Conservation (phyloP, 2,113 vertebrate genomes). For the Oxygymnocypris stewartii region DNA sequence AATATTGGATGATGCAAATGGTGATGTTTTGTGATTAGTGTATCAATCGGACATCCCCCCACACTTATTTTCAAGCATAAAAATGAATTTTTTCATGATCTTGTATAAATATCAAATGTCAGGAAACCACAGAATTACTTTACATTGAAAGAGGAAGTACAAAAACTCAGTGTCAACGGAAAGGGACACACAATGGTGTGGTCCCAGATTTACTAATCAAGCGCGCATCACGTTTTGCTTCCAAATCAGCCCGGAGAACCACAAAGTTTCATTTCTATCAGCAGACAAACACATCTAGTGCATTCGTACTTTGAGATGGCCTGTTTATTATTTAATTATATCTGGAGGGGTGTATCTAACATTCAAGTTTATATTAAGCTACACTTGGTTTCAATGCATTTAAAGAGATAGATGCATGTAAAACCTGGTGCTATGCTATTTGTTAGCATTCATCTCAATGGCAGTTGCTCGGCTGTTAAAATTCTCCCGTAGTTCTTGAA, state of each 20-base stretch:
- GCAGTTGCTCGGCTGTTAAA: too few relatives aligned
- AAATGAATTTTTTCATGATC: conserved; percentile 36
- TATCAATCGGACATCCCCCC: background rate
- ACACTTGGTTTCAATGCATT: background rate
- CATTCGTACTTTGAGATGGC: background rate
- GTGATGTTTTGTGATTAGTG: background rate
- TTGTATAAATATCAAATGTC: conserved; percentile 30
- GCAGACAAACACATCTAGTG: background rate
- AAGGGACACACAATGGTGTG: conserved; percentile 16
- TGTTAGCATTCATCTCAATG: too few relatives aligned
- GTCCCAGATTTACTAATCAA: conserved; percentile 5
- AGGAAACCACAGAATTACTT: conserved; percentile 55
- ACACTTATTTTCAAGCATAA: conserved; percentile 8
- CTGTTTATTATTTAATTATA: background rate
- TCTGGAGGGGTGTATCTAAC: background rate
- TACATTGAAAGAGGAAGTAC: conserved; percentile 57
- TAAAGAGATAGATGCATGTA: background rate
- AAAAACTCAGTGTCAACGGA: conserved; percentile 30
- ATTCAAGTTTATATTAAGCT: background rate
- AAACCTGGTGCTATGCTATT: too few relatives aligned
- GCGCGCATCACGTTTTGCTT: conserved; percentile 14
- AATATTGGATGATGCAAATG: background rate
- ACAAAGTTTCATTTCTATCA: conserved; percentile 24
- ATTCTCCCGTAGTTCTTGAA: too few relatives aligned
- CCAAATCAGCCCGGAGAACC: background rate